Percentiles rank a stretch among this genome's conserved stretches.
These are phyloP conservation scores for Acleris holmiana DNA, from an alignment of 2,888 invertebrate species.

Conservation along the genomic window DNA sequence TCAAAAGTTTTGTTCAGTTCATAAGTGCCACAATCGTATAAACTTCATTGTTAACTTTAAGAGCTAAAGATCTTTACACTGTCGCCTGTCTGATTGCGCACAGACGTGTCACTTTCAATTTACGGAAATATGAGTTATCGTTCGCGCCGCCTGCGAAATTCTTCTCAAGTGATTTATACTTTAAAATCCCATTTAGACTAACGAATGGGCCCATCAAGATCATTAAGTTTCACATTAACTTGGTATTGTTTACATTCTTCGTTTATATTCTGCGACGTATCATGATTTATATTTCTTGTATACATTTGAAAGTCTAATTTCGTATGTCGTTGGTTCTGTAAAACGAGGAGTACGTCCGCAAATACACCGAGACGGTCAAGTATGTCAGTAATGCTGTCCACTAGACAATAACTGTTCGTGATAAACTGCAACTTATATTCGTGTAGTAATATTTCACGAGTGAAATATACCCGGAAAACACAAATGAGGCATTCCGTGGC, in stretches of 20 bases:
- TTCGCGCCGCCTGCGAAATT: constrained; percentile 52
- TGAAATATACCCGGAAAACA: constrained; percentile 19
- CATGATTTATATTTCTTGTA: constrained; percentile 60
- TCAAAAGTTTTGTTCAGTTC: constrained; percentile 6
- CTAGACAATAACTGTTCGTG: constrained; percentile 45
- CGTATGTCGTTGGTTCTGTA: constrained; percentile 53
- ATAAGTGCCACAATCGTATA: constrained; percentile 1
- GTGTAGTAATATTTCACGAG: constrained; percentile 7
- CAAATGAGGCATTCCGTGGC: constrained; percentile 20
- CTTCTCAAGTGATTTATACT: constrained; percentile 52
- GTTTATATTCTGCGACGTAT: constrained; percentile 24
- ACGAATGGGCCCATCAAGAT: constrained; percentile 39
- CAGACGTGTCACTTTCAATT: constrained; percentile 64
- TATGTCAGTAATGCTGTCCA: constrained; percentile 64
- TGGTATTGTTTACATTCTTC: constrained; percentile 32
- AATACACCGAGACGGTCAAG: constrained; percentile 66
- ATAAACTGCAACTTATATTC: constrained; percentile 22
- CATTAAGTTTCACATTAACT: constrained; percentile 33
- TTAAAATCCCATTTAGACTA: constrained; percentile 47
- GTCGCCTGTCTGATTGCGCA: constrained; percentile 56
- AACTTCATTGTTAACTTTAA: constrained; percentile 41
- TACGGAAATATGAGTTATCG: constrained; percentile 59
- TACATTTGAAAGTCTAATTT: constrained; percentile 61
- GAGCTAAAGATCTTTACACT: constrained; percentile 52
- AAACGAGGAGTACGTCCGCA: constrained; percentile 58